Percentiles rank a stretch among this genome's conserved stretches.
phyloP scores from a whole-genome alignment of 2,797 vertebrate genomes.

The Avahi laniger region DNA sequence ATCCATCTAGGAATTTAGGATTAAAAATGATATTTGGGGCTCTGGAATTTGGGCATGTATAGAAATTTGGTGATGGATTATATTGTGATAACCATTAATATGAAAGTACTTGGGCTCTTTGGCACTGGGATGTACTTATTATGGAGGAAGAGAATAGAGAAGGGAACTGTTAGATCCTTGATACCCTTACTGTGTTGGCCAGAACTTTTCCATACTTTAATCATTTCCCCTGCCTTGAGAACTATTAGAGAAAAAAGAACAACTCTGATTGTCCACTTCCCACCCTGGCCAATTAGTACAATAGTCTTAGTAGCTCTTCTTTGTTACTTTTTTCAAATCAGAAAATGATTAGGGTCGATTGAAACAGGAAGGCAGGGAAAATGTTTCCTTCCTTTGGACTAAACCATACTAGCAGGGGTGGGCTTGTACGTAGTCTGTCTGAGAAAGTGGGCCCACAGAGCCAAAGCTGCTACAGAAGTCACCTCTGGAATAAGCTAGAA shows the following conservation, averaged over 20 bases:
- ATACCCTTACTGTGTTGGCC: not conserved
- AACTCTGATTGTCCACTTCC: not conserved
- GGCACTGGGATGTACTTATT: not conserved
- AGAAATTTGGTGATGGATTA: not conserved
- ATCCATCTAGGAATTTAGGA: not conserved
- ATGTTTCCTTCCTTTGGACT: not conserved
- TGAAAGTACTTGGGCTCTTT: not conserved
- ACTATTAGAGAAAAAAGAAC: not conserved
- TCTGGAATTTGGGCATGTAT: not conserved
- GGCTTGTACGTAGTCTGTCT: not conserved
- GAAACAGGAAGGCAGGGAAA: not conserved
- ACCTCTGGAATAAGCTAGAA: not conserved
- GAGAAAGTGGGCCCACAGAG: not conserved
- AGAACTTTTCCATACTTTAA: not conserved
- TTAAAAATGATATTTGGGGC: not conserved
- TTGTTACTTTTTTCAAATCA: not conserved
- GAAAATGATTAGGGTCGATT: not conserved
- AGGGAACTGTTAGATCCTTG: not conserved
- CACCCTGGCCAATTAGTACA: not conserved
- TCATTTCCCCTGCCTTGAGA: not conserved
- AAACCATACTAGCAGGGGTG: not conserved
- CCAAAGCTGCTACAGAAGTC: not conserved
- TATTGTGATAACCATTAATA: not conserved
- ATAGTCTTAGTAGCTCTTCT: not conserved
- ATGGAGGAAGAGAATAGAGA: not conserved